These are phyloP conservation scores for Ophion obscuratus DNA, from an alignment of 2,888 invertebrate genomes.

Conservation along the genomic window DNA sequence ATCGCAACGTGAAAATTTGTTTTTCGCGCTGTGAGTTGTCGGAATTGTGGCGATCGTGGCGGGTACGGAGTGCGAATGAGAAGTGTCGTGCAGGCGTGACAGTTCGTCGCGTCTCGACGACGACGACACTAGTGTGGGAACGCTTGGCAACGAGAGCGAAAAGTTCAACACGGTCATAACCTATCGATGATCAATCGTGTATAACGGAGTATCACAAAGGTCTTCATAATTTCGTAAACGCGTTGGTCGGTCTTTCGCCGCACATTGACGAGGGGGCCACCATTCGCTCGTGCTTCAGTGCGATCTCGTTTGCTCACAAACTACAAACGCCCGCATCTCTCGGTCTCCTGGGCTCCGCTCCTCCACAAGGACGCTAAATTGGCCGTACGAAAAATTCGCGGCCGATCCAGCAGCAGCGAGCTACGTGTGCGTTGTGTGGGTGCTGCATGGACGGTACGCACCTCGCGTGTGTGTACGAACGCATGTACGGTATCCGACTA, in stretches of 20 bases:
- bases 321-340: conserved; percentile 60
- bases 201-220: conserved; percentile 14
- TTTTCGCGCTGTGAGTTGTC: conserved; percentile 10
- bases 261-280: not conserved
- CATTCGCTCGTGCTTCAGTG: conserved; percentile 36
- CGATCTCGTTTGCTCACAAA: conserved; percentile 46
- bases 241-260: not conserved
- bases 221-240: conserved; percentile 45
- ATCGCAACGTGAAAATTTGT: conserved; percentile 24
- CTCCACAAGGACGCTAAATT: conserved; percentile 48
- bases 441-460: not conserved
- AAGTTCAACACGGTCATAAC: conserved; percentile 44
- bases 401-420: conserved; percentile 53
- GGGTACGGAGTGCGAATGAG: not conserved
- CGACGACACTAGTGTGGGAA: conserved; percentile 36
- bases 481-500: conserved; percentile 19
- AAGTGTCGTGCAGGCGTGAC: conserved; percentile 35
- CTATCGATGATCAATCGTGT: conserved; percentile 37
- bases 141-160: conserved; percentile 35
- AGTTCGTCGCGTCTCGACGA: conserved; percentile 48
- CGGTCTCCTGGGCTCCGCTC: conserved; percentile 14
- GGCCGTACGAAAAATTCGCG: conserved; percentile 58
- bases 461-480: not conserved
- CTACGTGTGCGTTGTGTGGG: not conserved
- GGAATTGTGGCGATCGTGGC: conserved; percentile 13